These are phyloP conservation scores for Oikopleura dioica DNA, from an alignment of 23 tunicate genomes.

Conservation along the genomic window DNA sequence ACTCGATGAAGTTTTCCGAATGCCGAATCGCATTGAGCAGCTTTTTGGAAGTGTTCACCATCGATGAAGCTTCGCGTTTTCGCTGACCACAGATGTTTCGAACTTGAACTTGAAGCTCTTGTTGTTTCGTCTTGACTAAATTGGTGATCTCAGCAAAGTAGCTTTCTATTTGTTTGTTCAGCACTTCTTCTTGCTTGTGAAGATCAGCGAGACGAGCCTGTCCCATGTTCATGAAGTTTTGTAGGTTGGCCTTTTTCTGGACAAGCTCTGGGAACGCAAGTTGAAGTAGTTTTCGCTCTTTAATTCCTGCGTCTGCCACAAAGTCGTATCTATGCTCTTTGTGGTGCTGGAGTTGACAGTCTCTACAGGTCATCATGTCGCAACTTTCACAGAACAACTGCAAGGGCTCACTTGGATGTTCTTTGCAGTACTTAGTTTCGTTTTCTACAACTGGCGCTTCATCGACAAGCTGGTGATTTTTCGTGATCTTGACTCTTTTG, in stretches of 20 bases:
- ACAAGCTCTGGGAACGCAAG: neutral
- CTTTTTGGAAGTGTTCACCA: neutral
- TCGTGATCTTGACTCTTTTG: slow-evolving; percentile 33
- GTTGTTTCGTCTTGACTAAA: neutral
- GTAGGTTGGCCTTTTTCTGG: neutral
- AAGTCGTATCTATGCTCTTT: slow-evolving; percentile 35
- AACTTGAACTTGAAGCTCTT: neutral
- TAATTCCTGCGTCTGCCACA: neutral
- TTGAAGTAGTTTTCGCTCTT: neutral
- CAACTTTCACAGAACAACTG: slow-evolving; percentile 57
- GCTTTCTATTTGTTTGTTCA: neutral
- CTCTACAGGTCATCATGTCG: slow-evolving; percentile 42
- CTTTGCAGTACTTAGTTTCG: slow-evolving; percentile 14
- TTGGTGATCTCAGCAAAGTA: neutral
- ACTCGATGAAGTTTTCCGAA: neutral
- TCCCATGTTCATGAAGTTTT: neutral
- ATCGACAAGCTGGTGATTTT: slow-evolving; percentile 20
- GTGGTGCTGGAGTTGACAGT: slow-evolving; percentile 58
- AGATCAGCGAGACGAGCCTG: neutral
- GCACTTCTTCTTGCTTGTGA: neutral
- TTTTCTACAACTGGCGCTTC: neutral
- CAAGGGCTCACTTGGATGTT: slow-evolving; percentile 31
- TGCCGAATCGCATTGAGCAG: neutral
- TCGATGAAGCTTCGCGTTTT: neutral
- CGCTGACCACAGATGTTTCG: neutral